Conservation (phyloP, 2,888 invertebrate species). For the Danaus chrysippus region DNA sequence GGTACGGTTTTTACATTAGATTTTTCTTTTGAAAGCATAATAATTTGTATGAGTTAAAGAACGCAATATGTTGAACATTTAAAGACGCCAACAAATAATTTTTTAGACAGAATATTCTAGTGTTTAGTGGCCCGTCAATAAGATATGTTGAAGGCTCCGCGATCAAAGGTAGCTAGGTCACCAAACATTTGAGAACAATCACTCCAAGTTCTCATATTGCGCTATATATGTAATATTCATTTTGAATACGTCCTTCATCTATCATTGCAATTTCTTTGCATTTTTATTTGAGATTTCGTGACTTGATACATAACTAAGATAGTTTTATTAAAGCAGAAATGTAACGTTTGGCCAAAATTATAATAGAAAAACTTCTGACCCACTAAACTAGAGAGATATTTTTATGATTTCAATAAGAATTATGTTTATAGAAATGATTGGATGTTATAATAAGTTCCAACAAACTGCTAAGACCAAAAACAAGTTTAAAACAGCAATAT, state of each 20-base stretch:
- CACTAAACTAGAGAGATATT: neutral
- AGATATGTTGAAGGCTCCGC: conserved; percentile 40
- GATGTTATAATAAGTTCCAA: neutral
- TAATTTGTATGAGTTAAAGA: no score
- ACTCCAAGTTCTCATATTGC: conserved; percentile 55
- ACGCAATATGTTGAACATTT: no score
- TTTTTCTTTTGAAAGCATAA: no score
- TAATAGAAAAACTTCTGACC: neutral
- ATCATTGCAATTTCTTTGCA: conserved; percentile 27
- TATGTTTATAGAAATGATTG: conserved; percentile 1
- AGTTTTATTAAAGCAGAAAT: neutral
- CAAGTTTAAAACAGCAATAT: conserved; percentile 35
- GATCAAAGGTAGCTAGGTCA: conserved; percentile 68
- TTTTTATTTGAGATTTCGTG: conserved; percentile 17
- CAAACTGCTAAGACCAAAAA: conserved; percentile 26
- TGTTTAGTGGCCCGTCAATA: conserved; percentile 36
- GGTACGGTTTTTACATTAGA: no score
- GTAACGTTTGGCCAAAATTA: neutral
- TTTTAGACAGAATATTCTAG: conserved; percentile 15
- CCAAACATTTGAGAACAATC: conserved; percentile 51
- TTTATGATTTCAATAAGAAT: conserved; percentile 1
- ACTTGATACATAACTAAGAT: neutral
- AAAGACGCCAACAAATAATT: no score
- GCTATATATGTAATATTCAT: conserved; percentile 46
- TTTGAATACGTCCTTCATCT: conserved; percentile 43